phyloP scores from a whole-genome alignment of 2,888 invertebrate species.

The Orthonychiurus folsomi region DNA sequence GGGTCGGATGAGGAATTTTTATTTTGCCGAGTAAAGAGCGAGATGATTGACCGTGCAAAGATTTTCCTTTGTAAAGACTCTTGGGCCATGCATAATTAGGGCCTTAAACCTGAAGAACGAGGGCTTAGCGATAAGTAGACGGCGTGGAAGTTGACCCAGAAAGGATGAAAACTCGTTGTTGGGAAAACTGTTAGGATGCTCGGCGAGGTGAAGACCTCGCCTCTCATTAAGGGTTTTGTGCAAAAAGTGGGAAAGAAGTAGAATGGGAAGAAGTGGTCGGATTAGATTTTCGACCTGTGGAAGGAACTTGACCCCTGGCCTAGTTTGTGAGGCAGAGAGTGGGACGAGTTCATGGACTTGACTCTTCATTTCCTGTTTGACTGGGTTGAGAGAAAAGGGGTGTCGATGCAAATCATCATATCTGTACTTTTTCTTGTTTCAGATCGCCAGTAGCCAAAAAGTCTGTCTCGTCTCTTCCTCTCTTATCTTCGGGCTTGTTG shows the following conservation, averaged over 20 bases:
- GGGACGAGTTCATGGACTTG: constrained; percentile 35
- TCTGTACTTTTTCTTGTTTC: constrained; percentile 18
- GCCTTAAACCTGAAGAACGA: no score
- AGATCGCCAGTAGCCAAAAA: constrained; percentile 41
- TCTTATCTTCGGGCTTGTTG: constrained; percentile 37
- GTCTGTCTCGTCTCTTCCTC: constrained; percentile 34
- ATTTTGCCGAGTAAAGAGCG: constrained; percentile 6
- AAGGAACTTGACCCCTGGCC: constrained; percentile 40
- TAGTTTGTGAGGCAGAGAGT: constrained; percentile 31
- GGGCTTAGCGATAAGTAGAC: no score
- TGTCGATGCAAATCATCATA: constrained; percentile 13
- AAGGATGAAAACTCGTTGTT: background rate
- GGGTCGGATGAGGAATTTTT: constrained; percentile 16
- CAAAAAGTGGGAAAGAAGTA: constrained; percentile 30
- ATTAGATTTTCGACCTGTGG: constrained; percentile 39
- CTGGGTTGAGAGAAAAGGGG: constrained; percentile 6
- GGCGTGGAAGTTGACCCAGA: constrained; percentile 6
- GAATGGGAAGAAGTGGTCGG: constrained; percentile 40
- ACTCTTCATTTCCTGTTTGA: constrained; percentile 19
- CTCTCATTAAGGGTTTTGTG: background rate
- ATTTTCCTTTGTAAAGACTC: no score
- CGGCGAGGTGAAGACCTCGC: background rate
- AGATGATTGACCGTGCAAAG: background rate
- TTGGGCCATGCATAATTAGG: no score
- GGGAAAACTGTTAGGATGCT: background rate